These are phyloP conservation scores for Silurus asotus DNA, from an alignment of 2,113 vertebrate species.

Conservation along the genomic window DNA sequence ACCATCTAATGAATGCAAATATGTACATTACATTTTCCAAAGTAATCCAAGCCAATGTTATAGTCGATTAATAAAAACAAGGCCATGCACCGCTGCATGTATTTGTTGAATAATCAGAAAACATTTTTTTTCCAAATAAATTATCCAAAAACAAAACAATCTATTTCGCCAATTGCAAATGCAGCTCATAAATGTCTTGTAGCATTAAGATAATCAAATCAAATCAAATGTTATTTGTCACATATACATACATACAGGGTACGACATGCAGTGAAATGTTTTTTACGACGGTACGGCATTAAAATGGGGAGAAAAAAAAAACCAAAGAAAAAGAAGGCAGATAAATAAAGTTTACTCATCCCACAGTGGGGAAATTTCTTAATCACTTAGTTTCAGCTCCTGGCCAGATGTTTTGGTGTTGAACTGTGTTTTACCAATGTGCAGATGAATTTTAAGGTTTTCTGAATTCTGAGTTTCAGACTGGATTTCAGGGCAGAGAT, in stretches of 20 bases:
- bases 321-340: no score
- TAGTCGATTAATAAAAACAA: neutral
- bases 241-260: no score
- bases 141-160: neutral
- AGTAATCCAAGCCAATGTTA: neutral
- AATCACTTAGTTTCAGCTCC: neutral
- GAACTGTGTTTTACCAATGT: no score
- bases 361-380: no score
- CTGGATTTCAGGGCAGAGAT: neutral
- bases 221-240: no score
- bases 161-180: neutral
- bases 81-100: neutral
- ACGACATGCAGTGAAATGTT: no score
- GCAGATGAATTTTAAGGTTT: neutral
- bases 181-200: neutral
- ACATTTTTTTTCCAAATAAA: neutral
- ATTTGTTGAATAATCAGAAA: neutral
- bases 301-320: no score
- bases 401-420: no score
- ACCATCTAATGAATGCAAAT: neutral
- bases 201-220: no score
- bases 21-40: neutral
- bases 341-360: no score
- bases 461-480: neutral
- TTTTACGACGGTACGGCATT: no score